These are phyloP conservation scores for Brassicogethes aeneus DNA, from an alignment of 2,888 invertebrate species.

Conservation along the genomic window DNA sequence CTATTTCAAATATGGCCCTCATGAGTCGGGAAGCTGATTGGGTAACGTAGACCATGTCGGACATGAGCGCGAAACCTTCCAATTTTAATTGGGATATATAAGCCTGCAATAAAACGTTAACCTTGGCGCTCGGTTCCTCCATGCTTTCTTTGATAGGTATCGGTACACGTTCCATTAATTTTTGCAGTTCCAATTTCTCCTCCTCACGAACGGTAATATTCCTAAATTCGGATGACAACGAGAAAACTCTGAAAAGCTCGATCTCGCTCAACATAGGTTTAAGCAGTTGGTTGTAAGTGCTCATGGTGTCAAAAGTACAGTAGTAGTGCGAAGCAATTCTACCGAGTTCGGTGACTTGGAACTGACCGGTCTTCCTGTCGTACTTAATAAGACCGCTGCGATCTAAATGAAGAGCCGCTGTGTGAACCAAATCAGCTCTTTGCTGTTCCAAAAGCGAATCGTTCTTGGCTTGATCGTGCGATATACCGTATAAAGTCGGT, in stretches of 20 bases:
- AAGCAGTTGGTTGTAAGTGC: slow-evolving; percentile 90
- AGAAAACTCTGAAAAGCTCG: slow-evolving; percentile 96
- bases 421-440: slow-evolving; percentile 91
- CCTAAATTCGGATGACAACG: slow-evolving; percentile 92
- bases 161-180: slow-evolving; percentile 89
- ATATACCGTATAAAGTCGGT: slow-evolving; percentile 84
- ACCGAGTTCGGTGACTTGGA: slow-evolving; percentile 78
- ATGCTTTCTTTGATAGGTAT: slow-evolving; percentile 98
- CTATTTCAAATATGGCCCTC: slow-evolving; percentile 96
- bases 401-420: slow-evolving; percentile 84
- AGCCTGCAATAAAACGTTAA: slow-evolving; percentile 91
- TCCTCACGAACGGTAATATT: slow-evolving; percentile 90
- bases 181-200: slow-evolving; percentile 93
- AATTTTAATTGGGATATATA: slow-evolving; percentile 97
- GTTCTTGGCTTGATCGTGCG: slow-evolving; percentile 65
- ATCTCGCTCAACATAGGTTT: slow-evolving; percentile 97
- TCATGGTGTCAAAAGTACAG: slow-evolving; percentile 94
- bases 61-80: slow-evolving; percentile 97
- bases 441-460: slow-evolving; percentile 83
- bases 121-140: slow-evolving; percentile 96
- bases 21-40: slow-evolving; percentile 93
- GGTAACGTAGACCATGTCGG: slow-evolving; percentile 98
- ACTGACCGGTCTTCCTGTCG: slow-evolving; percentile 84
- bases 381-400: slow-evolving; percentile 93
- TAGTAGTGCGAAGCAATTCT: slow-evolving; percentile 98